Percentiles rank a stretch among this genome's conserved stretches.
Evolutionary conservation across 2,888 invertebrate genomes (phyloP).

Genomic region (Arrhopalites spinosus): DNA sequence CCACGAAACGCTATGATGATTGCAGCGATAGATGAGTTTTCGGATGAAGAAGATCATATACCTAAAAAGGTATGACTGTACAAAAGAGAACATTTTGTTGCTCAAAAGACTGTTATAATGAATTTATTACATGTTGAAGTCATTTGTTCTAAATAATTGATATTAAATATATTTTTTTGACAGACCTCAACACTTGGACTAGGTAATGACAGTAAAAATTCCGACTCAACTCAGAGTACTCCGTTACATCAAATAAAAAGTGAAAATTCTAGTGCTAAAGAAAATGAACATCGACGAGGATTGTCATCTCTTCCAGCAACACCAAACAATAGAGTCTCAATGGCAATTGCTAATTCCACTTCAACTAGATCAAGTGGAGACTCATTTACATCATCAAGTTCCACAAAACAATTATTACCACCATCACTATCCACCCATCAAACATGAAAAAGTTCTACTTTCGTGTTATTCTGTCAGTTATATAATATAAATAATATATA

Average conservation of each 20-base stretch:
- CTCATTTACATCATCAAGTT: conserved; percentile 81
- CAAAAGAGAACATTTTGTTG: neutral
- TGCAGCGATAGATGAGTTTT: conserved; percentile 55
- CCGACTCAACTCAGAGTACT: conserved; percentile 55
- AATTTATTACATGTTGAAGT: conserved; percentile 32
- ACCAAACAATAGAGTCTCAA: conserved; percentile 48
- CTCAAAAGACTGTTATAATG: conserved; percentile 5
- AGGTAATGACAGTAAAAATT: conserved; percentile 37
- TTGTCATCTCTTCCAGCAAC: conserved; percentile 51
- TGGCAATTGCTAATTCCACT: conserved; percentile 48
- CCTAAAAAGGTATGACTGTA: conserved; percentile 22
- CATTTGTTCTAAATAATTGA: neutral
- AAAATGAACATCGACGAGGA: conserved; percentile 39
- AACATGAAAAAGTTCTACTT: conserved; percentile 8
- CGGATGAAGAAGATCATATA: conserved; percentile 52
- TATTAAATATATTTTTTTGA: conserved; percentile 15
- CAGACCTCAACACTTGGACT: conserved; percentile 35
- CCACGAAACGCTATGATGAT: conserved; percentile 51
- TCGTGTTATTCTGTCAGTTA: neutral
- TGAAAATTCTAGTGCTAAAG: conserved; percentile 35
- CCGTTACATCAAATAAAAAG: conserved; percentile 43
- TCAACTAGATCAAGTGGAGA: conserved; percentile 73
- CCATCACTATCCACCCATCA: conserved; percentile 23
- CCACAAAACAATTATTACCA: conserved; percentile 39
- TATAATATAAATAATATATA: conserved; percentile 2